Conservation (phyloP, 2,113 vertebrate species). For the Neolamprologus devosi region DNA sequence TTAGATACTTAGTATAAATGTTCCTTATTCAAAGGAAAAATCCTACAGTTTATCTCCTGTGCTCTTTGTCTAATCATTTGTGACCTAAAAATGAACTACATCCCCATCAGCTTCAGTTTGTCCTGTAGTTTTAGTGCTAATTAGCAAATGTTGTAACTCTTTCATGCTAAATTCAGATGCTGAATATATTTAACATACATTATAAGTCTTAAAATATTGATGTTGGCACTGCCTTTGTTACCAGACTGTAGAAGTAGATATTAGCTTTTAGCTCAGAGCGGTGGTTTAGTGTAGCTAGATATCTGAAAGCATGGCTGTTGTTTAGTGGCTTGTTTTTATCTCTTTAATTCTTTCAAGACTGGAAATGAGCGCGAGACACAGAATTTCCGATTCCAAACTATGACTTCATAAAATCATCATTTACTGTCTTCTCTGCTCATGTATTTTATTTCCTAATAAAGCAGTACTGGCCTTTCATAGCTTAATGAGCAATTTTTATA, state of each 20-base stretch:
- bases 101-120: not conserved
- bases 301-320: not conserved
- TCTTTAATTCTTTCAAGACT: not conserved
- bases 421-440: not conserved
- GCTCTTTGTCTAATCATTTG: fast-evolving
- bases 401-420: not conserved
- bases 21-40: not conserved
- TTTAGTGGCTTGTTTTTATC: not conserved
- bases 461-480: not conserved
- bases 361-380: not conserved
- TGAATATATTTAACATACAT: not conserved
- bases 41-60: not conserved
- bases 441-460: not conserved
- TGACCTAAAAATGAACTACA: not conserved
- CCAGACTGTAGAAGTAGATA: not conserved
- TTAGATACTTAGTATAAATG: not conserved
- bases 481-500: not conserved
- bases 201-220: not conserved
- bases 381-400: not conserved
- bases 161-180: not conserved
- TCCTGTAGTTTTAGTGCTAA: not conserved
- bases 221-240: not conserved
- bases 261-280: not conserved
- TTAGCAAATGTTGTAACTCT: not conserved
- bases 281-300: not conserved